phyloP scores from a whole-genome alignment of 2,113 vertebrate species.

The Mustela nigripes region DNA sequence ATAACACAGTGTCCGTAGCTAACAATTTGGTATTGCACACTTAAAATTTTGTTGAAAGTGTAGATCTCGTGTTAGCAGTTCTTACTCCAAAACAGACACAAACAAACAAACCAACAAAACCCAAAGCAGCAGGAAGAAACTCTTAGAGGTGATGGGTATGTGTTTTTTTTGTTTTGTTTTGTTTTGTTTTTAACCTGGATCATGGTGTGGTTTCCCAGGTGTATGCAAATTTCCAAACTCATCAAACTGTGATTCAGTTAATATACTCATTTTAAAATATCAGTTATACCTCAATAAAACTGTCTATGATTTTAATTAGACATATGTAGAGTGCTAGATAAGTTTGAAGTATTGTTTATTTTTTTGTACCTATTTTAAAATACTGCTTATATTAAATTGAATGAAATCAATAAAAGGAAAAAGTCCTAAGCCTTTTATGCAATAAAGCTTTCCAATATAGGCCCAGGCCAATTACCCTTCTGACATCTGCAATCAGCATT shows the following conservation, averaged over 20 bases:
- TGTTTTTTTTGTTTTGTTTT: neutral
- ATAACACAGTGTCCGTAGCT: neutral
- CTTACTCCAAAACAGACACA: neutral
- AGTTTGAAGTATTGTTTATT: neutral
- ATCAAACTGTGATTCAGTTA: neutral
- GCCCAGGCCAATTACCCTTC: conserved; percentile 11
- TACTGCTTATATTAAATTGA: conserved; percentile 59
- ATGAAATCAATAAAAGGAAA: conserved; percentile 64
- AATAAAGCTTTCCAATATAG: conserved; percentile 10
- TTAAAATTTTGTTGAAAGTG: neutral
- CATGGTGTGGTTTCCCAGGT: neutral
- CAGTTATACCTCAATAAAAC: neutral
- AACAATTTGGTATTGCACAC: neutral
- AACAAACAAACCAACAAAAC: neutral
- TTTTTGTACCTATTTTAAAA: conserved; percentile 51
- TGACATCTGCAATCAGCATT: conserved; percentile 51
- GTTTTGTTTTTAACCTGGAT: neutral
- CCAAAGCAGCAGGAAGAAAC: neutral
- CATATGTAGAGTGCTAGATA: neutral
- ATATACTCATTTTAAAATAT: neutral
- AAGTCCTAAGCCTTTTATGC: conserved; percentile 44
- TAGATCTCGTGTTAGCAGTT: neutral
- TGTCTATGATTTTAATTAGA: neutral
- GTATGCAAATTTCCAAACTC: neutral
- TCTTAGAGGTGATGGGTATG: neutral